Base-by-base conservation (phyloP, 2,113 vertebrate genomes). In the Trogon surrucura region DNA sequence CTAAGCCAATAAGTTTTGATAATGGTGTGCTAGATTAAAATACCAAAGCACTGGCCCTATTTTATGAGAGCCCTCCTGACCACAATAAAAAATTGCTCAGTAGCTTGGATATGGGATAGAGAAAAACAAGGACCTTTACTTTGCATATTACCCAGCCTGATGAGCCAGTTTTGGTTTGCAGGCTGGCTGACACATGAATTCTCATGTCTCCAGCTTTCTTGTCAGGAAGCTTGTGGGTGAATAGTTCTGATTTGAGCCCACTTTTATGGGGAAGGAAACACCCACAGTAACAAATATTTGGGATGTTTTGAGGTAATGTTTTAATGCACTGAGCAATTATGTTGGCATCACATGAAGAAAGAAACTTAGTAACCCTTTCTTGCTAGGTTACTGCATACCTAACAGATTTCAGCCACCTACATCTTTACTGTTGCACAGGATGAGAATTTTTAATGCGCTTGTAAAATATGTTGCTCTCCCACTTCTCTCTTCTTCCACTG, bases 381-480 rank as follows among this genome's bases (percentile, higher is more conserved):
- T 89, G 56, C 38, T 84, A 57, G 65, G 57, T 91, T 93, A 54
- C 53, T 71, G 51, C 36, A 66, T 30, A 91, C 27, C 65, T 78
- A 85, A 75, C 78, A 85, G 66, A 75, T 96, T 85, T 88, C 67
- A 91, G 45, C 53, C 61, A 93, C 85, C 93, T 90, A 93, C 64
- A 74, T 30, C 75, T 90, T 67, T 78, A 67, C 44, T 3, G 21
- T 36, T 80, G 32, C 14, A 70, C 7, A 1, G 47, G 44, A 90
- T 67, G 13, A 78, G 48, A 74, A 78, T 56, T 85, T 80, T 61
- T 70, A 78, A 34, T 27, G 25, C 64, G 29, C 10, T 32, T 86
- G 12, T 71, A 78, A 86, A 90, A 71, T 61, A 36, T 10, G 18
- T 36, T 67, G 6, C 67, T 83, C 29, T 88, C 48, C 12, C 21